Evolutionary conservation across 2,113 vertebrate species (phyloP).

Genomic region (Mandrillus leucophaeus): DNA sequence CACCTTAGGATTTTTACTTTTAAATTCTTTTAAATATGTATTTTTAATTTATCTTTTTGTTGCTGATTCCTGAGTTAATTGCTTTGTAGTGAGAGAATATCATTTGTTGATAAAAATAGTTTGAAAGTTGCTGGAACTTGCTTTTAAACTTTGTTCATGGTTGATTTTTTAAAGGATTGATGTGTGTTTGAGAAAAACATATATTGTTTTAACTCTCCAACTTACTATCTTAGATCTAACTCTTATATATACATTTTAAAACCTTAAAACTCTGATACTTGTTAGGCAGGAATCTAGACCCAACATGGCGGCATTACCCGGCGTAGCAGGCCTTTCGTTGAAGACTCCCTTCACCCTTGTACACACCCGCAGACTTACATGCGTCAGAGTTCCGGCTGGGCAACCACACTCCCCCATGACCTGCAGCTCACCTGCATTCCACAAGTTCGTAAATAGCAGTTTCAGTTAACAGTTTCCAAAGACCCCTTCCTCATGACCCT

Average conservation of each 20-base stretch:
- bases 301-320: no score
- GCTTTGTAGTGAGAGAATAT: not conserved
- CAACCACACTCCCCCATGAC: no score
- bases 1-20: not conserved
- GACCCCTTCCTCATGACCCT: no score
- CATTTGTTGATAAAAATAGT: not conserved
- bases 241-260: not conserved
- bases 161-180: conserved; percentile 8
- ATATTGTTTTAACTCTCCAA: conserved; percentile 13
- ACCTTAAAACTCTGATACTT: not conserved
- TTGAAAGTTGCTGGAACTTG: not conserved
- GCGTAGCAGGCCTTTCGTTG: no score
- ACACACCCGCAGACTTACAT: no score
- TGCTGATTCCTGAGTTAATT: conserved; percentile 9
- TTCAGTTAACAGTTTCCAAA: no score
- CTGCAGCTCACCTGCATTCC: no score
- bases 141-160: not conserved
- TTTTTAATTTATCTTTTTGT: not conserved
- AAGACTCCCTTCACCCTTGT: no score
- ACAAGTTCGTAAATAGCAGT: no score
- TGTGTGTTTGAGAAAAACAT: not conserved
- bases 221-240: not conserved
- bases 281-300: no score
- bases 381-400: no score
- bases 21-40: not conserved